These are phyloP conservation scores for Tricholaema leucomelas DNA, from an alignment of 2,113 vertebrate species.

Conservation along the genomic window DNA sequence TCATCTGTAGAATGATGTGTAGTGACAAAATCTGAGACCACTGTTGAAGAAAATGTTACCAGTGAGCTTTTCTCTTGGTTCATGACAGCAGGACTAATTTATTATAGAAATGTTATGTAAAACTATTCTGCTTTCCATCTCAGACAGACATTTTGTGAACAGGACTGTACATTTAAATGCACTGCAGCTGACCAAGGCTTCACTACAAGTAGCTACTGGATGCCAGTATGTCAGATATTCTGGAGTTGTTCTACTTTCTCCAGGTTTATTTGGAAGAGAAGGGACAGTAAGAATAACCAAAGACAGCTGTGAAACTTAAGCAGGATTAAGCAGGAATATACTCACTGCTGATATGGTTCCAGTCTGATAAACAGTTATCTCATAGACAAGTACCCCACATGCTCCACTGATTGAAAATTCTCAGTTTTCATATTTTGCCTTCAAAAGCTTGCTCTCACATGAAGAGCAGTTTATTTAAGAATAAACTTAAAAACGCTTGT, in stretches of 20 bases:
- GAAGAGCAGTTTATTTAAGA: not conserved
- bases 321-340: rapidly evolving
- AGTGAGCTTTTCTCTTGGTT: not conserved
- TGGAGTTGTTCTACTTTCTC: not conserved
- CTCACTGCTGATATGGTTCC: not conserved
- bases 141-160: not conserved
- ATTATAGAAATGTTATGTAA: not conserved
- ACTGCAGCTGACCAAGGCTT: not conserved
- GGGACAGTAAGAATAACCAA: not conserved
- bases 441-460: not conserved
- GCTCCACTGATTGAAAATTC: not conserved
- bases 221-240: not conserved
- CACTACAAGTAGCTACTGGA: not conserved
- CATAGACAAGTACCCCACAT: not conserved
- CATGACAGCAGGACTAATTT: not conserved
- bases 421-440: not conserved
- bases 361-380: not conserved
- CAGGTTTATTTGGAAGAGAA: not conserved
- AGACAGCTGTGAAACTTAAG: not conserved
- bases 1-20: not conserved
- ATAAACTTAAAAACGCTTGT: not conserved
- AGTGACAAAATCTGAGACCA: not conserved
- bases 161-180: not conserved
- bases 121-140: not conserved
- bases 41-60: not conserved